These are phyloP conservation scores for Amblyopsis hoosieri DNA, from an alignment of 2,797 vertebrate genomes.

Conservation along the genomic window DNA sequence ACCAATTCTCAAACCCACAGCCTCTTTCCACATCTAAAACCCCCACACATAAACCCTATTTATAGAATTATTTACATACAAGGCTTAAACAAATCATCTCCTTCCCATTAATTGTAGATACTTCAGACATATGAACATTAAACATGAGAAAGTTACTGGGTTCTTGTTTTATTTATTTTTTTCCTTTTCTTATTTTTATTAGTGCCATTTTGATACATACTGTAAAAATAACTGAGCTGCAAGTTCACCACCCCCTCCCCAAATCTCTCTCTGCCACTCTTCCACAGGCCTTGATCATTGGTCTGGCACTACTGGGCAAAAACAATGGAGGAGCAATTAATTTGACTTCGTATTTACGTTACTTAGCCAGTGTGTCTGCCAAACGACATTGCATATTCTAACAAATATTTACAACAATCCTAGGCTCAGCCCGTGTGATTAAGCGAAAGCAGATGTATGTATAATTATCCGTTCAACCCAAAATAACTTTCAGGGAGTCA, in stretches of 20 bases:
- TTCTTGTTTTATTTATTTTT: slow-evolving; percentile 2
- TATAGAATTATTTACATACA: slow-evolving; percentile 76
- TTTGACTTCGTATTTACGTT: slow-evolving; percentile 14
- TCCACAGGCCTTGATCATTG: no score
- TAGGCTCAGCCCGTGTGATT: slow-evolving; percentile 14
- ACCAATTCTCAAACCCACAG: slow-evolving; percentile 59
- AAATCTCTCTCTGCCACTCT: neutral
- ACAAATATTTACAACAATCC: slow-evolving; percentile 20
- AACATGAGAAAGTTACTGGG: slow-evolving; percentile 33
- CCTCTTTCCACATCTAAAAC: slow-evolving; percentile 57
- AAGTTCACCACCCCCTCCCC: neutral
- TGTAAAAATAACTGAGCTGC: no score
- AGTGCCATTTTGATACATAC: slow-evolving; percentile 37
- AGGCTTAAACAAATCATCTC: slow-evolving; percentile 54
- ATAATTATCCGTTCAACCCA: neutral
- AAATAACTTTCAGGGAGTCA: neutral
- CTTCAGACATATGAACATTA: slow-evolving; percentile 36
- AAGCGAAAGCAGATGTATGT: slow-evolving; percentile 21
- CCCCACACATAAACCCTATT: slow-evolving; percentile 67
- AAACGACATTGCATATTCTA: slow-evolving; percentile 36
- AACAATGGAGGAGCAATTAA: slow-evolving; percentile 7
- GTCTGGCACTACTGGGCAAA: neutral
- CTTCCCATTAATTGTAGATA: slow-evolving; percentile 39
- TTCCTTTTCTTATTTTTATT: slow-evolving; percentile 4
- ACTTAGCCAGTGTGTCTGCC: slow-evolving; percentile 19